These are phyloP conservation scores for Drosophila seguyi DNA, from an alignment of 1,140 invertebrate genomes.

Conservation along the genomic window DNA sequence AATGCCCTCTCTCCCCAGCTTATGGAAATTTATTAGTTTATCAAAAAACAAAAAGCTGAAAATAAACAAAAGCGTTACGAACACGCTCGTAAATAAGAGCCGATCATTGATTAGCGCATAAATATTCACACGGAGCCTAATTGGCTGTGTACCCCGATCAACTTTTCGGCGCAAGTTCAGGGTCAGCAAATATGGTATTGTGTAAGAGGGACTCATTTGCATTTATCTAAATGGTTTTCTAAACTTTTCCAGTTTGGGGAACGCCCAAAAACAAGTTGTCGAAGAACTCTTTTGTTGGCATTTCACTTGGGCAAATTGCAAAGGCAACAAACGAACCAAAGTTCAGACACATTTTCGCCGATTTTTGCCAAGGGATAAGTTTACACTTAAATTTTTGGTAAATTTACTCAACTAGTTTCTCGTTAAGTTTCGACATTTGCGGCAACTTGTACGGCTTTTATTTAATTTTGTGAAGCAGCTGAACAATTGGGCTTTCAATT, in stretches of 20 bases:
- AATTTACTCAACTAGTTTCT: slow-evolving; percentile 43
- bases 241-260: slow-evolving; percentile 12
- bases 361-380: slow-evolving; percentile 38
- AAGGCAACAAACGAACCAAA: slow-evolving; percentile 28
- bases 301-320: slow-evolving; percentile 55
- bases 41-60: slow-evolving; percentile 21
- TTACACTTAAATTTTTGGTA: slow-evolving; percentile 31
- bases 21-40: slow-evolving; percentile 36
- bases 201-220: slow-evolving; percentile 41
- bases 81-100: slow-evolving; percentile 45
- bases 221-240: slow-evolving; percentile 33
- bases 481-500: slow-evolving; percentile 31
- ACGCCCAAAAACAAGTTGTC: slow-evolving; percentile 26
- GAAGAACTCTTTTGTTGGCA: slow-evolving; percentile 58
- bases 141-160: slow-evolving; percentile 20
- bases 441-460: slow-evolving; percentile 22
- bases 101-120: slow-evolving; percentile 70
- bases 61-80: slow-evolving; percentile 18
- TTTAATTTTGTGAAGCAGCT: slow-evolving; percentile 29
- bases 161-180: slow-evolving; percentile 60
- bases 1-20: slow-evolving; percentile 11
- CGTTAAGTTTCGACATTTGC: slow-evolving; percentile 41
- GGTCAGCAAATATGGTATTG: slow-evolving; percentile 41
- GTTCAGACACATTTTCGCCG: slow-evolving; percentile 20
- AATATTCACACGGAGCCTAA: slow-evolving; percentile 64